Percentiles rank a stretch among this genome's conserved stretches.
phyloP scores from a whole-genome alignment of 37 sponge, comb jelly and placozoan species.

The Chondrilla cf. caribensis region DNA sequence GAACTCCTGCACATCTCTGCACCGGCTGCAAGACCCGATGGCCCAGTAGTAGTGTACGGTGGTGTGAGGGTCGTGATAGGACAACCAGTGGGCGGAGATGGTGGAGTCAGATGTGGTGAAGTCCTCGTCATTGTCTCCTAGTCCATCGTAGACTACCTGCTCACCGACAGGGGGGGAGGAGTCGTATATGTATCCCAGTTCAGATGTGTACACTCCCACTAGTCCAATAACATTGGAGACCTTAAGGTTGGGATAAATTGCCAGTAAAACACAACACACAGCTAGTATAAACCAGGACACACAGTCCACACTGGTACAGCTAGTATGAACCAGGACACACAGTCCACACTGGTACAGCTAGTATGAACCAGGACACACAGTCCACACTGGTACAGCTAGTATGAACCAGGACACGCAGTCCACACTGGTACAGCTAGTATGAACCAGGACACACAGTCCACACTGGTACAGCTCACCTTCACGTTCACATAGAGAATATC shows the following conservation, averaged over 20 bases:
- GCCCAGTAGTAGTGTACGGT: conserved; percentile 46
- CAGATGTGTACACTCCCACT: conserved; percentile 29
- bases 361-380: not conserved
- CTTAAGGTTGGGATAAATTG: conserved; percentile 17
- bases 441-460: not conserved
- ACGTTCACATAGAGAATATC: conserved; percentile 39
- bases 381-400: not conserved
- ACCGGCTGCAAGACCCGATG: conserved; percentile 54
- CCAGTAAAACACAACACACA: too few relatives aligned
- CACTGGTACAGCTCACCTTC: conserved; percentile 14
- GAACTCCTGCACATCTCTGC: conserved; percentile 52
- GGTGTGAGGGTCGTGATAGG: conserved; percentile 57
- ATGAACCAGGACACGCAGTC: not conserved
- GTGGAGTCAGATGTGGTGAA: conserved; percentile 31
- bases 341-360: not conserved
- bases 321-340: not conserved
- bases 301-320: not conserved
- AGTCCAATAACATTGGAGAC: conserved; percentile 69
- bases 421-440: not conserved
- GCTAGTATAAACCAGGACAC: not conserved
- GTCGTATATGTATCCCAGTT: conserved; percentile 43
- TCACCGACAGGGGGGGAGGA: conserved; percentile 61
- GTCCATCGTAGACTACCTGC: conserved; percentile 54
- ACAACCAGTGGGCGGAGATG: conserved; percentile 55
- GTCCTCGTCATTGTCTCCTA: conserved; percentile 44